A percentile compares a stretch with the other conserved stretches of the same genome.
Conservation (phyloP, 2,888 invertebrate species). For the Ditylenchus weischeri region DNA sequence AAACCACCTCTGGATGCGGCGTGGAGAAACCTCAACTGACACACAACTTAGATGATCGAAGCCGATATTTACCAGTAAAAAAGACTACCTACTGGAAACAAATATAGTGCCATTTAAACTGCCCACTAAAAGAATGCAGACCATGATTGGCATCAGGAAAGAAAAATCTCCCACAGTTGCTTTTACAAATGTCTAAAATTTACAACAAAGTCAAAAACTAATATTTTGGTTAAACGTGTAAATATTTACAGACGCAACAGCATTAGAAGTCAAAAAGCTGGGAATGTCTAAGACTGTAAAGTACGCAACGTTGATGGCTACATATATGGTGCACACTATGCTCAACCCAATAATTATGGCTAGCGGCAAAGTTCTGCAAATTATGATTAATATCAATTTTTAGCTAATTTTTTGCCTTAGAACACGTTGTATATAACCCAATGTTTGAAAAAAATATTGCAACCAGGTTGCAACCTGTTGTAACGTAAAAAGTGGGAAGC, state of each 20-base stretch:
- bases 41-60: not conserved
- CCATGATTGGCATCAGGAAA: constrained; percentile 44
- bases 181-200: constrained; percentile 23
- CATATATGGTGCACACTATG: constrained; percentile 45
- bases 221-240: not conserved
- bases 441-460: no score
- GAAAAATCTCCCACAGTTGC: constrained; percentile 16
- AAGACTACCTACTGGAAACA: constrained; percentile 45
- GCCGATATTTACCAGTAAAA: not conserved
- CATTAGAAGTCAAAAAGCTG: constrained; percentile 11
- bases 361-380: constrained; percentile 42
- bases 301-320: constrained; percentile 49
- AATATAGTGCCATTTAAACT: constrained; percentile 52
- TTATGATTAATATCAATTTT: not conserved
- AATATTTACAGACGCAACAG: constrained; percentile 10
- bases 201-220: not conserved
- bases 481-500: no score
- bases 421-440: no score
- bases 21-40: constrained; percentile 42
- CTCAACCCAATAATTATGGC: constrained; percentile 51
- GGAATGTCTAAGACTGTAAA: constrained; percentile 30
- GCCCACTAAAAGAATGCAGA: constrained; percentile 49
- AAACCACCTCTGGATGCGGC: constrained; percentile 48
- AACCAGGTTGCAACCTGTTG: no score
- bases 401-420: no score